These are phyloP conservation scores for Macropis europaea DNA, from an alignment of 2,888 invertebrate genomes.

Conservation along the genomic window DNA sequence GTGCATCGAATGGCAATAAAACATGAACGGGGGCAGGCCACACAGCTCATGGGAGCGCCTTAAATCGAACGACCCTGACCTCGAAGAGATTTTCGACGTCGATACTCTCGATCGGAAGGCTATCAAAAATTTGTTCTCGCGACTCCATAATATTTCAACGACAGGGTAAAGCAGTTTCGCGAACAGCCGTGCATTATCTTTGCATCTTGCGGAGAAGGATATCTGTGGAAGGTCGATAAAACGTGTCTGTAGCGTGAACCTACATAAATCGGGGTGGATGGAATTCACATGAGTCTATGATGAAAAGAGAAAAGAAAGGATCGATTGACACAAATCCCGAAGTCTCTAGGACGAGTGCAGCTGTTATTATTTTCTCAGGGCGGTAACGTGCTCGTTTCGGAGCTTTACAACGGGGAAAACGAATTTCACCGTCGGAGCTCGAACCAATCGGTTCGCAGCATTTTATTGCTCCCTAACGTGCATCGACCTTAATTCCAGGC, in stretches of 20 bases:
- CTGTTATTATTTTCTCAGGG: conserved; percentile 36
- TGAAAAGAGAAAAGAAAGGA: conserved; percentile 25
- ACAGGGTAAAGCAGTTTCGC: background rate
- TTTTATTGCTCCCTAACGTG: conserved; percentile 5
- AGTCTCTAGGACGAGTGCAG: conserved; percentile 19
- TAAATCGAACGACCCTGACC: conserved; percentile 21
- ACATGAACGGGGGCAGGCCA: background rate
- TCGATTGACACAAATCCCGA: conserved; percentile 48
- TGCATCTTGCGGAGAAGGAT: background rate
- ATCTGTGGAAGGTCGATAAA: conserved; percentile 2
- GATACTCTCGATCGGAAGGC: conserved; percentile 12
- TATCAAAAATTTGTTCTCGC: background rate
- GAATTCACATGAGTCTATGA: conserved; percentile 17
- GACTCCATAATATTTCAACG: conserved; percentile 1
- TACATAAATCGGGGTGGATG: background rate
- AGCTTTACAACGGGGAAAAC: background rate
- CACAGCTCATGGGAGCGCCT: background rate
- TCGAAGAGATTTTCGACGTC: background rate
- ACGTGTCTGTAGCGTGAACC: background rate
- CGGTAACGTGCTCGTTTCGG: conserved; percentile 24
- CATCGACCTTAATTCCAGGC: conserved; percentile 5
- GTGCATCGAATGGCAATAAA: background rate
- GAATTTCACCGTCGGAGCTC: conserved; percentile 10
- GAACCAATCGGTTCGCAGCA: conserved; percentile 2
- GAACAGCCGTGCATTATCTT: background rate